Base-by-base conservation (phyloP, 2,113 vertebrate species). In the Hiodon alosoides region DNA sequence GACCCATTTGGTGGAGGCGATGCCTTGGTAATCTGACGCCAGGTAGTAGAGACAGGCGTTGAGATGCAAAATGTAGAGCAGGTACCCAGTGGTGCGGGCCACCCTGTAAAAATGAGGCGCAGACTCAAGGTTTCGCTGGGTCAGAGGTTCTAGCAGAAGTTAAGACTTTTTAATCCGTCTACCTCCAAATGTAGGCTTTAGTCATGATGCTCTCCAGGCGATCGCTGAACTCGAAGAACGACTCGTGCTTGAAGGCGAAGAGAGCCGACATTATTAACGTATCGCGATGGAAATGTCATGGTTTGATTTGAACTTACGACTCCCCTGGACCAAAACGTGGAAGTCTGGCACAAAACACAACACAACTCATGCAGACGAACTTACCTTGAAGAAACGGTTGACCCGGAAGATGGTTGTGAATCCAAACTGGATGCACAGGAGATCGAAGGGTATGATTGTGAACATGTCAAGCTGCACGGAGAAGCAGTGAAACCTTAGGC, bases 121-220 rank as follows among this genome's bases (percentile, higher is more conserved):
- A 55, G 16, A 2, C 47, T 3, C 31, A 31, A 31, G 31, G 31
- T 31, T 31, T 31, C 31, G 31, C 48, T 4, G 8, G 2, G 3
- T 47, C 47, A 68, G 58, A 9, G 9, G 4, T 66, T 14, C 6
- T 59, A 64, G 17, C 1, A 53, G n/a, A 47, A 10, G n/a, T 13
- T 46, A 5, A 17, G 58, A 2, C 14, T 59, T 59, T 59, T 54
- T 59, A 53, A 47, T 31, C 57, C 47, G 13, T 77, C 48, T 31
- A 92, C 96, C 96, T 98, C 93, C 98, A 98, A 84, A 98, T 93
- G 80, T 95, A 98, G 2, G 96, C 95, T 83, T 92, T 98, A 69
- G 95, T 86, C 93, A 99, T 89, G 78, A 94, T 79, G 62, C 93
- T 92, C 82, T 99, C 97, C 53, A 98, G 86, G 64, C 90, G 95